phyloP scores from a whole-genome alignment of 2,797 vertebrate species.

The Notolepis coatsorum region DNA sequence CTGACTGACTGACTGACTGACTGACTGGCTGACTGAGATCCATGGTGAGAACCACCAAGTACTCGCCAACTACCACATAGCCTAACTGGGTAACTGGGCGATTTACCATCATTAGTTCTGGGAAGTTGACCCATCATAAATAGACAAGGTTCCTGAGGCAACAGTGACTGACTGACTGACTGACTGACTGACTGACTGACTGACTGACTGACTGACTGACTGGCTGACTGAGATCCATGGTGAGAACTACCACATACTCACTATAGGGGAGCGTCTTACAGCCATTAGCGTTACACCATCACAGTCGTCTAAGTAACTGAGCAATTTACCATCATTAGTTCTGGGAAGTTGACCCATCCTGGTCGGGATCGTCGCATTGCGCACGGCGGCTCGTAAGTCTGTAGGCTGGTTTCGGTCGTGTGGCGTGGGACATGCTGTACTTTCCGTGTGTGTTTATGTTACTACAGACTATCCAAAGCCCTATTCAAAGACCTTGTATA shows the following conservation, averaged over 20 bases:
- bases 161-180: too few species aligned
- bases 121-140: constrained; percentile 42
- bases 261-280: too few species aligned
- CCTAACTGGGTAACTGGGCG: too few species aligned
- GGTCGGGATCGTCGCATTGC: constrained; percentile 38
- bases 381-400: constrained; percentile 50
- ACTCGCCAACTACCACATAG: constrained; percentile 53
- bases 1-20: too few species aligned
- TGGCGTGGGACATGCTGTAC: constrained; percentile 51
- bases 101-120: too few species aligned
- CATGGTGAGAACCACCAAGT: constrained; percentile 23
- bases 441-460: constrained; percentile 62
- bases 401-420: constrained; percentile 55
- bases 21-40: too few species aligned
- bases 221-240: constrained; percentile 34
- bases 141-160: too few species aligned
- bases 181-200: too few species aligned
- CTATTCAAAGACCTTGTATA: constrained; percentile 54
- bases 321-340: constrained; percentile 37
- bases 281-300: too few species aligned
- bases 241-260: constrained; percentile 21
- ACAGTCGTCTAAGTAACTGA: constrained; percentile 33
- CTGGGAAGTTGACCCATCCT: constrained; percentile 43
- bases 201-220: too few species aligned
- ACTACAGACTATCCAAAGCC: constrained; percentile 50